Base-by-base conservation (phyloP, 2,113 vertebrate species). In the Zootoca vivipara region DNA sequence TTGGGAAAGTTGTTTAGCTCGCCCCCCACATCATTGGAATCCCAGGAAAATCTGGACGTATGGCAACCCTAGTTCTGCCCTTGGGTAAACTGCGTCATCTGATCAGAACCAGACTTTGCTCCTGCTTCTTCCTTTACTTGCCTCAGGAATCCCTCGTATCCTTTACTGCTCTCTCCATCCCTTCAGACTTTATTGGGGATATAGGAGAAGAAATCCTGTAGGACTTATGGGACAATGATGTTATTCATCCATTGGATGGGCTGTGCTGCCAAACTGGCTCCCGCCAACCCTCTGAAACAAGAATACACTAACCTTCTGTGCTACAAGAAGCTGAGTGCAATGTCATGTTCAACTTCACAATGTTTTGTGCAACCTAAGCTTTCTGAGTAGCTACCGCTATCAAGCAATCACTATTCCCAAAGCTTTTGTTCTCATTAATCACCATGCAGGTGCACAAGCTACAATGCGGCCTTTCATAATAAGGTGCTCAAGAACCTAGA, bases 371-470 rank as follows among this genome's bases (percentile, higher is more conserved):
- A 82, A 86, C 89, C 92, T 94, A 86, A 88, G 90, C 92, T 94
- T 92, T 92, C 87, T 79, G 87, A 91, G 93, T 87, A 95, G 92
- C 94, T 94, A 89, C 91, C 93, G 92, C 87, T 95, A 92, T 89
- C 92, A 90, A 90, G 91, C 93, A 92, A 92, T 92, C 93, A 89
- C 88, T 93, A 87, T 94, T 94, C 92, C 87, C 84, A 93, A 89
- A 86, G 74, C 74, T 91, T 84, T 91, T 85, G 90, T 85, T 30
- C 93, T 83, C 91, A 94, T 94, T 94, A 95, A 94, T 93, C 93
- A 93, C 77, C 83, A 75, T 91, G 91, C 93, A 95, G 94, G 92
- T 96, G 95, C 92, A 90, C 0, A 35, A 92, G 87, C 22, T 72
- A 90, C 93, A 65, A 94, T 93, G 74, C 26, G 5, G 56, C 65